A percentile compares a stretch with the other conserved stretches of the same genome.
Evolutionary conservation across 2,888 invertebrate species (phyloP).

Genomic region (Fragum sueziense): DNA sequence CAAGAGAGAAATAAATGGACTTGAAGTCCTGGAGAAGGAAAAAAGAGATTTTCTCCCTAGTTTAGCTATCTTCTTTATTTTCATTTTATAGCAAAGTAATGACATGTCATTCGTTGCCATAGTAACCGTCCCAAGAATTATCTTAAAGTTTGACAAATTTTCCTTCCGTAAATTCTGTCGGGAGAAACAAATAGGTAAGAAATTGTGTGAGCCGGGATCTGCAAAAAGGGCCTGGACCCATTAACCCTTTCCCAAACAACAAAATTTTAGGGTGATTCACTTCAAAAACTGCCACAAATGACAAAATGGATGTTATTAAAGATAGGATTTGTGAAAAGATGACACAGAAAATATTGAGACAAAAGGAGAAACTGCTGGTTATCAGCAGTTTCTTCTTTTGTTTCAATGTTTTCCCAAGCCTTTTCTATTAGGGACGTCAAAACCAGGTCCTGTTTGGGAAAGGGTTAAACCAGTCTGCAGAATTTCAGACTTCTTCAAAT

Average conservation of each 20-base stretch:
- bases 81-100: constrained; percentile 1
- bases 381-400: constrained; percentile 9
- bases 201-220: background rate
- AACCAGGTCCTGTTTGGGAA: background rate
- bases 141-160: constrained; percentile 1
- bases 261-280: no score
- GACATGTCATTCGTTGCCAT: constrained; percentile 3
- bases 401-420: no score
- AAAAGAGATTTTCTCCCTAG: background rate
- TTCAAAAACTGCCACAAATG: no score
- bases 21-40: background rate
- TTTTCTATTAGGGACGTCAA: no score
- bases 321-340: no score
- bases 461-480: no score
- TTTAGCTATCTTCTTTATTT: background rate
- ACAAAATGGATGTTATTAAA: no score
- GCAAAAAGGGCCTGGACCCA: background rate
- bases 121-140: constrained; percentile 7
- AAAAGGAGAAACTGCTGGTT: constrained; percentile 1
- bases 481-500: no score
- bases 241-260: no score
- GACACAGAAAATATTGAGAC: background rate
- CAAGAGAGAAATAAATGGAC: background rate
- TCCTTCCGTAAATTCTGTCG: background rate
- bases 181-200: background rate